Evolutionary conservation across 2,113 vertebrate species (phyloP).

Genomic region (Petromus typicus): DNA sequence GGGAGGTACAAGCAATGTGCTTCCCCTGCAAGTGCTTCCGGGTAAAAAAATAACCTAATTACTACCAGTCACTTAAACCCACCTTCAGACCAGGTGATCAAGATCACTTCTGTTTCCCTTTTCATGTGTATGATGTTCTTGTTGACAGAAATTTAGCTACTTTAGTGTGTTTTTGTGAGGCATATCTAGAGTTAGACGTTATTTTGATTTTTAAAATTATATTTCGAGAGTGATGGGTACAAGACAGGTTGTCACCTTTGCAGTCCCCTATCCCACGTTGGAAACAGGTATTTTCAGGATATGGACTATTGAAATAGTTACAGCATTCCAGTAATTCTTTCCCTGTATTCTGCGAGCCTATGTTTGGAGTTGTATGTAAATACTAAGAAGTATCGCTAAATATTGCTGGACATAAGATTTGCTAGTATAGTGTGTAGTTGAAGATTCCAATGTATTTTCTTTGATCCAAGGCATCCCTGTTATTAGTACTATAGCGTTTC

Average conservation of each 20-base stretch:
- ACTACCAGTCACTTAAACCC: slow-evolving; percentile 29
- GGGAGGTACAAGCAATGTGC: neutral
- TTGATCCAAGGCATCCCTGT: neutral
- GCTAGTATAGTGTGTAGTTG: neutral
- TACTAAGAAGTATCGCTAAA: slow-evolving; percentile 40
- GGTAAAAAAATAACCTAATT: slow-evolving; percentile 27
- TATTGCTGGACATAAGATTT: neutral
- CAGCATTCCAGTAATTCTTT: slow-evolving; percentile 80
- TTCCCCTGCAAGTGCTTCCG: slow-evolving; percentile 11
- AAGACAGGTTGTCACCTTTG: slow-evolving; percentile 35
- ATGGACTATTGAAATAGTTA: slow-evolving; percentile 74
- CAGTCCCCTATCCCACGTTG: neutral
- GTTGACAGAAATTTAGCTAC: neutral
- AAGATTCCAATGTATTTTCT: slow-evolving; percentile 50
- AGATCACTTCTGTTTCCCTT: neutral
- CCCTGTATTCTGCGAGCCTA: slow-evolving; percentile 67
- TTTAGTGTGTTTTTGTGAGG: neutral
- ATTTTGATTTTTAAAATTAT: slow-evolving; percentile 40
- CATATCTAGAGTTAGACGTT: neutral
- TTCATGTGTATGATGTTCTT: neutral
- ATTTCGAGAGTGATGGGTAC: neutral
- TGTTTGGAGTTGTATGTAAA: slow-evolving; percentile 61
- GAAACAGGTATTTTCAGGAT: slow-evolving; percentile 78
- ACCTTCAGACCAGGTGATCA: neutral
- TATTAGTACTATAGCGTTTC: neutral